Evolutionary conservation across 2,113 vertebrate species (phyloP), one percentile per base, ranked within the genome.

Genomic region (Chlamydotis undulata): DNA sequence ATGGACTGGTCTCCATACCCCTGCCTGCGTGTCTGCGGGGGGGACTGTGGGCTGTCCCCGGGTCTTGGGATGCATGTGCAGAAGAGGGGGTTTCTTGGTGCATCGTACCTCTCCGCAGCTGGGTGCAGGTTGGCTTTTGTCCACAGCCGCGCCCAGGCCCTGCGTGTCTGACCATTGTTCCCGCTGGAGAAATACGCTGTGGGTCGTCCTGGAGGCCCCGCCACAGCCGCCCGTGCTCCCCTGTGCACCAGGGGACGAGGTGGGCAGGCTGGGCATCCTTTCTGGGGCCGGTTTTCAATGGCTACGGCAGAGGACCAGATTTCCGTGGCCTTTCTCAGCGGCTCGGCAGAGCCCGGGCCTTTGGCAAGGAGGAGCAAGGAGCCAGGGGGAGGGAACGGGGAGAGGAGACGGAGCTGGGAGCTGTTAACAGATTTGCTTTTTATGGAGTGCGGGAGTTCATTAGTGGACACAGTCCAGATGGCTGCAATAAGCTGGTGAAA

Each of bases 401-500:
- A 94, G 87, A 86, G 77, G 74, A 95, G 95, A 86, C 14, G 14
- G 87, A 93, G 97, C 95, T 95, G 94, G 94, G 89, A 95, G 93
- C 89, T 95, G 95, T 97, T 97, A 97, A 97, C 97, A 97, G 97
- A 97, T 97, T 97, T 97, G 88, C 96, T 97, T 97, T 97, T 97
- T 97, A 96, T 97, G 95, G 97, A 98, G 97, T 97, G 97, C 77
- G 18, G 97, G 96, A 98, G 96, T 97, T 97, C 97, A 97, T 98
- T 98, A 97, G 96, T 97, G 96, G 97, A 97, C 95, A 96, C 93
- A 96, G 95, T 97, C 98, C 97, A 98, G 97, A 97, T 97, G 97
- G 96, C 97, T 96, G 96, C 94, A 95, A 96, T 96, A 97, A 96
- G 96, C 96, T 96, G 85, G 93, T 97, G 97, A 97, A 97, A 97